Conservation (phyloP, 1,140 invertebrate species). For the Drosophila truncata region DNA sequence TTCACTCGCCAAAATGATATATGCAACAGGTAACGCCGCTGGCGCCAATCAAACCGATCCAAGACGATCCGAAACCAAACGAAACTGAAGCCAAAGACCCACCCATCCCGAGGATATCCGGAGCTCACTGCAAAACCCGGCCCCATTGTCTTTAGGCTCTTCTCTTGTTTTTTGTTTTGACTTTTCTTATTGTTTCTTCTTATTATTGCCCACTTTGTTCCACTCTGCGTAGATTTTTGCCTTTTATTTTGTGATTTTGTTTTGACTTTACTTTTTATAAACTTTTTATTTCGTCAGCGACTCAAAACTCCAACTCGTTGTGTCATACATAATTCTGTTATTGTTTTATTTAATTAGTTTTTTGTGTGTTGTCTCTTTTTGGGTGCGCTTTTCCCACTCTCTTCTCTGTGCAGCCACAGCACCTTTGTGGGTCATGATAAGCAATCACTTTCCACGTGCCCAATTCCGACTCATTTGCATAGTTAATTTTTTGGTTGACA, state of each 20-base stretch:
- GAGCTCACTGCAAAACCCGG: conserved; percentile 35
- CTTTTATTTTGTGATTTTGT: conserved; percentile 72
- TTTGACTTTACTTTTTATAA: conserved; percentile 10
- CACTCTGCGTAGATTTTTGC: conserved; percentile 18
- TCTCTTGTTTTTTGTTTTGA: conserved; percentile 28
- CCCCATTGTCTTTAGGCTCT: conserved; percentile 46
- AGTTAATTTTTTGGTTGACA: conserved; percentile 62
- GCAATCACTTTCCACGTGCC: conserved; percentile 74
- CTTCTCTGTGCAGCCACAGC: conserved; percentile 1
- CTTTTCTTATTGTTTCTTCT: conserved; percentile 42
- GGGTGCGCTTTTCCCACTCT: conserved; percentile 37
- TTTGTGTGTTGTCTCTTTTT: conserved; percentile 27
- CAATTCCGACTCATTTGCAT: conserved; percentile 70
- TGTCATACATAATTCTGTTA: conserved; percentile 62
- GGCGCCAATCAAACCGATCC: conserved; percentile 37
- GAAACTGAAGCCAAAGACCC: not conserved
- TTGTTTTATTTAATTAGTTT: conserved; percentile 60
- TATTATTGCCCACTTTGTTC: conserved; percentile 64
- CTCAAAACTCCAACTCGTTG: conserved; percentile 62
- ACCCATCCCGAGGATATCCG: conserved; percentile 68
- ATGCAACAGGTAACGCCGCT: conserved; percentile 57
- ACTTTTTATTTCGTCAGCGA: conserved; percentile 63
- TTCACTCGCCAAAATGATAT: conserved; percentile 53
- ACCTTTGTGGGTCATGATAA: conserved; percentile 59
- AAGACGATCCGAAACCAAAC: conserved; percentile 5